Base-by-base conservation (phyloP, 2,113 vertebrate species). In the Daphoenositta chrysoptera region DNA sequence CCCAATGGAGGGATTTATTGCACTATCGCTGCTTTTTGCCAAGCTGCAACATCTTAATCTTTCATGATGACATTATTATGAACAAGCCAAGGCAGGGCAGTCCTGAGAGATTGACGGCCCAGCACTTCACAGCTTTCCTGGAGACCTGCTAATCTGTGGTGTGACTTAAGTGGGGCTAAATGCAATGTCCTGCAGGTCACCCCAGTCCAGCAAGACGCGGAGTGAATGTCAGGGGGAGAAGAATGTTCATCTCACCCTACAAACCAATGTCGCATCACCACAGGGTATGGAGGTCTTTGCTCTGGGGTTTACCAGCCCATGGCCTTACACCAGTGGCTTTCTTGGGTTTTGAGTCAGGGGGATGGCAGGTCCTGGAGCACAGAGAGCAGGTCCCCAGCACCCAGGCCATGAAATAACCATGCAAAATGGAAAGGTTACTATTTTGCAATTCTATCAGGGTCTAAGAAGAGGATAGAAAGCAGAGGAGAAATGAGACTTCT, bases 21-120 rank as follows among this genome's bases (percentile, higher is more conserved):
- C 30, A 4, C 64, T 96, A 69, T 68, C 21, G 1, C 77, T 69
- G 56, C 85, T 86, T 77, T 76, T 94, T 0, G 10, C 83, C 78
- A 80, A 81, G 87, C 81, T 86, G 63, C 27, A 64, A 76, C 18
- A 17, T 90, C 76, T 92, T 97, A 94, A 94, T 97, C 92, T 96
- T 88, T 57, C 57, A 71, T 30, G 89, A 70, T 78, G 94, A 93
- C 81, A 75, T 91, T 91, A 96, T 84, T 54, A 75, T 76, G 87
- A 92, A 94, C 77, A 51, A 50, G 58, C 39, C 79, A 75, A 65
- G 76, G 76, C 71, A 92, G 53, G 63, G 75, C 54, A 95, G 30
- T n/a, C 70, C 63, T 75, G 47, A 47, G 42, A 94, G 47, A 42
- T 33, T 1, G 4, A 17, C 0, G 0, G 51, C 57, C 48, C 65